Percentiles rank a stretch among this genome's conserved stretches.
Conservation (phyloP, 1,140 invertebrate species). For the Drosophila repletoides region DNA sequence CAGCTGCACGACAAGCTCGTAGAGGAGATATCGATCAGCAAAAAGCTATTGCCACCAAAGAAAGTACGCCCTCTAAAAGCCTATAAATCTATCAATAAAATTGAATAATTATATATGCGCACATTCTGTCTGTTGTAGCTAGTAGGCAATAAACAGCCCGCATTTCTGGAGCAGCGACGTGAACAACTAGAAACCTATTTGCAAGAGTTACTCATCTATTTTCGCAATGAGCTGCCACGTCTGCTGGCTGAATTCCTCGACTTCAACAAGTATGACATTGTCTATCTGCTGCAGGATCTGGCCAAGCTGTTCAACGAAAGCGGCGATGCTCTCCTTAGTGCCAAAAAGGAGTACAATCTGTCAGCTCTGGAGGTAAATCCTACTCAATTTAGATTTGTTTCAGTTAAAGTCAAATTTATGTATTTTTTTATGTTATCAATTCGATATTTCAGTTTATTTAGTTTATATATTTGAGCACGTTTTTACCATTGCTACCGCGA, state of each 20-base stretch:
- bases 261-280: constrained; percentile 92
- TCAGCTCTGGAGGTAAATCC: constrained; percentile 88
- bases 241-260: constrained; percentile 90
- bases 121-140: constrained; percentile 43
- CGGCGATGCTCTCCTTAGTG: constrained; percentile 86
- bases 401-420: background rate
- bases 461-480: constrained; percentile 3
- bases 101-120: background rate
- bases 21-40: constrained; percentile 89
- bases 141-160: constrained; percentile 89
- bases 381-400: background rate
- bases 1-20: constrained; percentile 93
- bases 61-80: constrained; percentile 85
- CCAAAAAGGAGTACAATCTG: constrained; percentile 86
- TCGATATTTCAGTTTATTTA: background rate
- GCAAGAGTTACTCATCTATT: constrained; percentile 88
- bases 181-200: constrained; percentile 91
- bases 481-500: background rate
- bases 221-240: constrained; percentile 85
- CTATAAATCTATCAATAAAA: constrained; percentile 40
- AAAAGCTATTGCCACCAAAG: constrained; percentile 94
- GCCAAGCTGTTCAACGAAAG: constrained; percentile 88
- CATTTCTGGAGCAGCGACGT: constrained; percentile 93
- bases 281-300: constrained; percentile 90
- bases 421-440: background rate